phyloP scores from a whole-genome alignment of 2,113 vertebrate genomes.

The Chaetura pelagica region DNA sequence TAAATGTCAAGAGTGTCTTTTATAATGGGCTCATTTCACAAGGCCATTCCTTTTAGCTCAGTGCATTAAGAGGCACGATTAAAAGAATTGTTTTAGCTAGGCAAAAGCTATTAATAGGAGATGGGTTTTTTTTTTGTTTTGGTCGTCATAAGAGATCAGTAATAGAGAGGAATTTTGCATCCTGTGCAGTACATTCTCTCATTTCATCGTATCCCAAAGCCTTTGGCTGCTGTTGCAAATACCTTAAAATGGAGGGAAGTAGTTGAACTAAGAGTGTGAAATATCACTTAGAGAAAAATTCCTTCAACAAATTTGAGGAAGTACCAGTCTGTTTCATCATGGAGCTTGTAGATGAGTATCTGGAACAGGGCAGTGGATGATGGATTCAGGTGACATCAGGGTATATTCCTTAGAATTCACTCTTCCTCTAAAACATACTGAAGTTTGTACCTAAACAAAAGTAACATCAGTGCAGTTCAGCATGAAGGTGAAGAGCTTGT shows the following conservation, averaged over 20 bases:
- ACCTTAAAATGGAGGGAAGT: neutral
- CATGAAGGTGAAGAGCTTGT: neutral
- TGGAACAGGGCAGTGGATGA: neutral
- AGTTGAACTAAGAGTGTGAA: neutral
- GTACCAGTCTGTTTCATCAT: accelerated
- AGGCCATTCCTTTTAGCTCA: neutral
- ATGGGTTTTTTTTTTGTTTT: neutral
- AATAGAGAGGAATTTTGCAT: neutral
- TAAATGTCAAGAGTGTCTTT: neutral
- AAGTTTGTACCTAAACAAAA: neutral
- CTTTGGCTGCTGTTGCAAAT: neutral
- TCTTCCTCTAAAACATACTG: neutral
- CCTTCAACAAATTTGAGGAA: neutral
- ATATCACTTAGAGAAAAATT: neutral
- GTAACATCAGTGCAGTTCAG: neutral
- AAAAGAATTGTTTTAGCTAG: neutral
- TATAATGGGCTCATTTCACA: neutral
- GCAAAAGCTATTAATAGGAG: neutral
- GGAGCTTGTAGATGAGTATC: neutral
- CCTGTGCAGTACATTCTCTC: neutral
- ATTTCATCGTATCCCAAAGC: neutral
- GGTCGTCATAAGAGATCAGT: neutral
- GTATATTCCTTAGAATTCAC: neutral
- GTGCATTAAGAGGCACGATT: neutral
- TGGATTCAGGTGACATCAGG: neutral